Evolutionary conservation across 1,140 invertebrate genomes (phyloP), one percentile per base, ranked within the genome.

Genomic region (Rhopalosiphum padi): DNA sequence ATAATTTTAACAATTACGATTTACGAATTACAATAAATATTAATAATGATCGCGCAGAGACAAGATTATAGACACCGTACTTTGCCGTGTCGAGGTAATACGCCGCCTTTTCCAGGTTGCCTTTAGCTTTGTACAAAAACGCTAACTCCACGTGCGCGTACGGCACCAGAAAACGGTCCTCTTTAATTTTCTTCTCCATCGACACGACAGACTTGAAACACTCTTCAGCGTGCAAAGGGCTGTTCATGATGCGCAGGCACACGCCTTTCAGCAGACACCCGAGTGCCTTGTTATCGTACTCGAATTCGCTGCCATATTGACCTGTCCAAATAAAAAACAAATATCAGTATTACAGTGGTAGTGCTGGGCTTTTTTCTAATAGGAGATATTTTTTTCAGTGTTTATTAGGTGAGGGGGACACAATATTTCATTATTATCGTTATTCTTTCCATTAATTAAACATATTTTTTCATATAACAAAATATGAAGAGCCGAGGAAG

Each of bases 131-230:
- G 95, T 97, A 96, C 23, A 99, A 95, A 94, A 98, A 96, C 30
- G 97, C 98, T 88, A 99, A 95, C 95, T 99, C 99, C 41, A 98
- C 97, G 43, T 97, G 96, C 2, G 98, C 97, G 95, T 98, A 99
- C 11, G 99, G 98, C 51, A 98, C 95, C 41, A 99, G 95, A 95
- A 98, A 99, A 1, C 96, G 96, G 95, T 99, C 98, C 94, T 98
- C 97, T 94, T 97, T 97, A 46, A 99, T 96, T 90, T 97, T 96
- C 94, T 97, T 98, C 94, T 98, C 97, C 94, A 97, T 95, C 93
- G 95, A 95, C 94, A 97, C 95, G 37, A 98, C 96, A 94, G 96
- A 96, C 94, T 96, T 96, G 53, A 99, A 96, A 95, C 97, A 97
- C 94, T 98, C 96, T 94, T 98, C 96, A 21, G 98, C 97, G 95